Percentiles rank a stretch among this genome's conserved stretches.
Evolutionary conservation across 1,140 invertebrate species (phyloP).

Genomic region (Gerris buenoi): DNA sequence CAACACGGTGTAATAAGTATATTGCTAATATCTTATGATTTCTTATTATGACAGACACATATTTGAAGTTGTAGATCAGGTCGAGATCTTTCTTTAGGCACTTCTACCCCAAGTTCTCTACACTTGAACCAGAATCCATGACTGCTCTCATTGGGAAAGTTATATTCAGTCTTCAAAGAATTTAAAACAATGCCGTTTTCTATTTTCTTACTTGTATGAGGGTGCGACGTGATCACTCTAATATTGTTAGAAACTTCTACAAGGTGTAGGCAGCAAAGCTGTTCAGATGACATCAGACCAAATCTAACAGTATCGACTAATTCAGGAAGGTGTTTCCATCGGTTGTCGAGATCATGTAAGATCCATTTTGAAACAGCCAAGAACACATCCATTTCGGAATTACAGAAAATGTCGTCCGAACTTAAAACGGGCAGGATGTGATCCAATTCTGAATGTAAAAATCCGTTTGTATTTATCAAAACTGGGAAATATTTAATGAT

Average conservation of each 20-base stretch:
- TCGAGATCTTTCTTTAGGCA: not conserved
- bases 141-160: not conserved
- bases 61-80: not conserved
- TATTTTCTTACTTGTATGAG: not conserved
- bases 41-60: not conserved
- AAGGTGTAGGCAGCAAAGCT: not conserved
- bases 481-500: not conserved
- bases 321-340: not conserved
- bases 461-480: not conserved
- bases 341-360: not conserved
- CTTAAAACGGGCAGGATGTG: not conserved
- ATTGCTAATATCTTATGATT: no score
- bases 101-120: not conserved
- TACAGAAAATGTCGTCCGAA: not conserved
- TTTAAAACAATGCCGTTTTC: not conserved
- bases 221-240: not conserved
- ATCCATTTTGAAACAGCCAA: not conserved
- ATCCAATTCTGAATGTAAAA: not conserved
- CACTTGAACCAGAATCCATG: not conserved
- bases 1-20: no score
- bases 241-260: not conserved
- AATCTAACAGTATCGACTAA: not conserved
- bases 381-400: not conserved
- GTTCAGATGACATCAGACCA: not conserved
- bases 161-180: not conserved